Evolutionary conservation across 2,797 vertebrate genomes (phyloP).

Genomic region (Parauchenoglanis punctatus): DNA sequence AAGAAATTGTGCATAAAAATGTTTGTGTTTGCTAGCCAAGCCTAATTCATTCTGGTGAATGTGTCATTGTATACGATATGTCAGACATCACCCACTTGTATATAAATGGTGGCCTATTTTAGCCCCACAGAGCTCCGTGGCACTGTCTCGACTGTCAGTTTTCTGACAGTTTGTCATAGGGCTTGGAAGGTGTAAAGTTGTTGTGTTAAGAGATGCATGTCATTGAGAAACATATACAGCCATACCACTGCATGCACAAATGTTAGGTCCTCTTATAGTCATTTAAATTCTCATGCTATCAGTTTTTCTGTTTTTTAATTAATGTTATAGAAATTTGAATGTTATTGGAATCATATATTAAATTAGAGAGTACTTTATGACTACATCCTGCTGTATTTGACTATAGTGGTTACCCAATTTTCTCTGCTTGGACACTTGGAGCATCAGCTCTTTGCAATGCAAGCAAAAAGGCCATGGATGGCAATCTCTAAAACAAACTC

Average conservation of each 20-base stretch:
- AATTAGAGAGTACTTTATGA: neutral
- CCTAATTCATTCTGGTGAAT: conserved; percentile 25
- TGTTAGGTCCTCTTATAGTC: neutral
- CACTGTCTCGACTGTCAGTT: conserved; percentile 49
- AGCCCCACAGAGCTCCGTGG: conserved; percentile 11
- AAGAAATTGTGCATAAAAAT: neutral
- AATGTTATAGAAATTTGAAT: neutral
- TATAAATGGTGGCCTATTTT: conserved; percentile 45
- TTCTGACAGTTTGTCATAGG: conserved; percentile 45
- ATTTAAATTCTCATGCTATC: neutral
- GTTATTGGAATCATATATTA: neutral
- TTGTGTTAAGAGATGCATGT: conserved; percentile 47
- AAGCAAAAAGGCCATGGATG: conserved; percentile 51
- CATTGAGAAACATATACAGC: conserved; percentile 23
- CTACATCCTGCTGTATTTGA: neutral
- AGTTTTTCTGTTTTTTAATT: neutral
- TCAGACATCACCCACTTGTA: conserved; percentile 44
- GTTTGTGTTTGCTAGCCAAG: neutral
- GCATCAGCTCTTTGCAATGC: neutral
- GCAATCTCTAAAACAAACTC: conserved; percentile 55
- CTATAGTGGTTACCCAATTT: neutral
- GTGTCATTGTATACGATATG: conserved; percentile 28
- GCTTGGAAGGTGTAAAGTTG: conserved; percentile 44
- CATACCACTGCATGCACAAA: conserved; percentile 20
- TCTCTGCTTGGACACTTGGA: neutral